These are phyloP conservation scores for Brachionus koreanus DNA, from an alignment of 1,140 invertebrate species.

Conservation along the genomic window DNA sequence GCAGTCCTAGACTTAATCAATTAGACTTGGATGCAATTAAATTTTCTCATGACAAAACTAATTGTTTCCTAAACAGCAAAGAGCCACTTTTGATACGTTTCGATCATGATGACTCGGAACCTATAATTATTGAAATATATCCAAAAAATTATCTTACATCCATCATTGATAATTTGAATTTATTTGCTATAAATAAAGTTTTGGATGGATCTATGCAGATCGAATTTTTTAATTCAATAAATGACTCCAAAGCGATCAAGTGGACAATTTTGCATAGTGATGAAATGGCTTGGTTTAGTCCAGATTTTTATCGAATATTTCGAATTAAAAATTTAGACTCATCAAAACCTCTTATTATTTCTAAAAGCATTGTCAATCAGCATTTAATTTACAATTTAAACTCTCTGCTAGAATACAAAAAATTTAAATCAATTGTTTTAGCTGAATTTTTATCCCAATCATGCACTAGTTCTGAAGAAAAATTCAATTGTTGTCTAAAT, in stretches of 20 bases:
- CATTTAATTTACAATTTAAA: not conserved
- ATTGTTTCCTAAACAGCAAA: not conserved
- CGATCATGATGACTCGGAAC: not conserved
- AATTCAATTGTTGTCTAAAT: not conserved
- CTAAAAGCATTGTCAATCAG: not conserved
- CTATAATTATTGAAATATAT: not conserved
- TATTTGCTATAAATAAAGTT: not conserved
- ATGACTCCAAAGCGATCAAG: not conserved
- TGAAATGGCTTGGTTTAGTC: constrained; percentile 5
- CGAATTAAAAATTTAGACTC: not conserved
- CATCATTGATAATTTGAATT: not conserved
- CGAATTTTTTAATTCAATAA: not conserved
- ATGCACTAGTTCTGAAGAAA: not conserved
- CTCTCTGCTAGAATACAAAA: not conserved
- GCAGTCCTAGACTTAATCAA: not conserved
- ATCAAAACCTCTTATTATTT: not conserved
- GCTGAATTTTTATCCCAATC: not conserved
- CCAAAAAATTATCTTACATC: not conserved
- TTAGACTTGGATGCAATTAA: not conserved
- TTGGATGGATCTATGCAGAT: not conserved
- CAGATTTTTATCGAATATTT: not conserved
- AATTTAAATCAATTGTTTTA: not conserved
- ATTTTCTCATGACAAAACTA: not conserved
- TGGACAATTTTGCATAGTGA: not conserved
- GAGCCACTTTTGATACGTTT: not conserved